Evolutionary conservation across 2,113 vertebrate species (phyloP), one percentile per base, ranked within the genome.

Genomic region (Bucco capensis): DNA sequence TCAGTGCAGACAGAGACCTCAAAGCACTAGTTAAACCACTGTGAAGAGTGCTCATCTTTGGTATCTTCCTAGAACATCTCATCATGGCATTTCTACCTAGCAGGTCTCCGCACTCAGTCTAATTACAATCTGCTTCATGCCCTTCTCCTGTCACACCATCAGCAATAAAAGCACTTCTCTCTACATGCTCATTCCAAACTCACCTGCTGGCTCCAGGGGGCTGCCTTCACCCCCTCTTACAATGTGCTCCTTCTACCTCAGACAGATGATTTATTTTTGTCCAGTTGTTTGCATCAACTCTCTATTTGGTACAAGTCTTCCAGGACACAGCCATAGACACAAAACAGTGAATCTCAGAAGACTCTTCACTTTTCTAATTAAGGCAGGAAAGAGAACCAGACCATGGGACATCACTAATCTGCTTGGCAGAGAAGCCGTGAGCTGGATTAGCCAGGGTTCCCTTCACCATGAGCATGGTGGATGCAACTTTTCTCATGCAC

Each of bases 391-490:
- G 4, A 85, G 87, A 75, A 38, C 40, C 33, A 75, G 35, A 19
- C 25, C 5, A 0, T 37, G 61, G 37, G 66, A 58, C 71, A 71
- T 44, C 88, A 46, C 56, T 66, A 33, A 71, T 35, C 44, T 1
- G 0, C 75, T 30, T 42, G 35, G n/a, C 1, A 6, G 74, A 72
- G 44, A 46, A 66, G 8, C 31, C 6, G 5, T 14, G 42, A 70
- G 14, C 28, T 74, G 22, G 22, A 49, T 86, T 42, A 82, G 24
- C 56, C 3, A 1, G 37, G 21, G 2, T 6, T 30, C 7, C 61
- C 25, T 25, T 78, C 1, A 0, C 24, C 19, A 19, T 0, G 0
- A 64, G 28, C 50, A 15, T 0, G 0, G 19, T 44, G 47, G 69
- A 46, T 83, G 42, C 15, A 51, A 66, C 69, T 15, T 14, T 78